phyloP scores from a whole-genome alignment of 2,113 vertebrate genomes.

The Misgurnus anguillicaudatus region DNA sequence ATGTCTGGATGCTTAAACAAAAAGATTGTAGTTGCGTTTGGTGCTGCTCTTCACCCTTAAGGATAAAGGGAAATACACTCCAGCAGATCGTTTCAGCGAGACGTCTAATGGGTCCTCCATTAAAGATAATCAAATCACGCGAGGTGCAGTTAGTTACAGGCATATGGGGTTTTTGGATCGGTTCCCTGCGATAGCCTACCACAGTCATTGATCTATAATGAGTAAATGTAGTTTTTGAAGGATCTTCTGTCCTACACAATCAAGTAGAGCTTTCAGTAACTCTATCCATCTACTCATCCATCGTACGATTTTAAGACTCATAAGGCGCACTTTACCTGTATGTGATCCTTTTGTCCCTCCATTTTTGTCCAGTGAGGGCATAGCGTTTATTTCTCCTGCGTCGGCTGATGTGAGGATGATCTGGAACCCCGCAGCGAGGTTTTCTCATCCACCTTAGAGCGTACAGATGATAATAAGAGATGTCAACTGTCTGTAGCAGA shows the following conservation, averaged over 20 bases:
- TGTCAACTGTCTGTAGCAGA: background rate
- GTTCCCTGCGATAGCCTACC: background rate
- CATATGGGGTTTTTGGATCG: conserved; percentile 8
- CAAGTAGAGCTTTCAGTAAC: background rate
- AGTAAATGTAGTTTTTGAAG: background rate
- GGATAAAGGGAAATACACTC: background rate
- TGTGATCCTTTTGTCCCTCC: conserved; percentile 95
- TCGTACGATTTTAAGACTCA: background rate
- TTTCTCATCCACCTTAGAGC: conserved; percentile 92
- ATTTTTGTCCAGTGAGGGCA: conserved; percentile 95
- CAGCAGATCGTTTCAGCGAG: background rate
- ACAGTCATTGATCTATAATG: conserved; percentile 1
- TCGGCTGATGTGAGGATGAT: conserved; percentile 85
- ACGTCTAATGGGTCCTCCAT: conserved; percentile 3
- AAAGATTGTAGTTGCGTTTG: too few species aligned
- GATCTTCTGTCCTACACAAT: background rate
- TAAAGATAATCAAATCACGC: conserved; percentile 15
- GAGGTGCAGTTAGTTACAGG: conserved; percentile 15
- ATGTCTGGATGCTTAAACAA: too few species aligned
- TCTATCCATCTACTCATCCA: background rate
- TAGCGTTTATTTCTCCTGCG: conserved; percentile 92
- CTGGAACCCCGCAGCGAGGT: conserved; percentile 93
- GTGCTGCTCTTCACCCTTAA: background rate
- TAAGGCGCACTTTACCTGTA: conserved; percentile 83
- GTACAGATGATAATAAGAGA: conserved; percentile 27